Base-by-base conservation (phyloP, 2,797 vertebrate genomes). In the Ispidina picta region DNA sequence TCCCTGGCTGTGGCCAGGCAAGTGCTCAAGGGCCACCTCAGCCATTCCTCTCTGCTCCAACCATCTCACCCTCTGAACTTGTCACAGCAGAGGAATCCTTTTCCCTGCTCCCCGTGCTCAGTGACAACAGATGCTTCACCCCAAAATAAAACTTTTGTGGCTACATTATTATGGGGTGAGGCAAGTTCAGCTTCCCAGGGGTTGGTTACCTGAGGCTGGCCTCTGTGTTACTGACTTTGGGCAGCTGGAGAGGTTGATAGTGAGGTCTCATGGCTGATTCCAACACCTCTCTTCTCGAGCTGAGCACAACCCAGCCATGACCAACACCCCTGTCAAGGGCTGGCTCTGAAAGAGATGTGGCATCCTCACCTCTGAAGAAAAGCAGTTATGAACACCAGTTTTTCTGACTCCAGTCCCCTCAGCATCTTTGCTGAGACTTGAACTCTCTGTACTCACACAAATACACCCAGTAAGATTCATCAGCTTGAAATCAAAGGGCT, bases 121-220 rank as follows among this genome's bases (percentile, higher is more conserved):
- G 16, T 4, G 8, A 15, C 48, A 39, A 15, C 1, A 8, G 71
- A 19, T 0, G 9, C 9, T 69, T n/a, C 5, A 5, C 52, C 10
- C 76, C 8, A 58, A 80, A 83, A 70, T 26, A 77, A 91, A 39
- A 2, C 29, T 76, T 25, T 9, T 23, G 3, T 9, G 33, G 15
- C 23, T 41, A 33, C 85, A 7, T 83, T 56, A 3, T 6, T 31
- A 58, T 26, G 3, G 60, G 10, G 26, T 62, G 86, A 89, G 44
- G 55, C 0, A 1, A 44, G 22, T 37, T 44, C 58, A 70, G 39
- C 66, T 89, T 58, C 58, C 62, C 66, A 74, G 71, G 46, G 46
- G 39, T 62, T 43, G 46, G 49, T 49, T 44, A 44, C 37, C 76
- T 3, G 26, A 43, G 37, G 2, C 9, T 4, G 13, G 8, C 56